Base-by-base conservation (phyloP, 2,113 vertebrate species). In the Indicator indicator region DNA sequence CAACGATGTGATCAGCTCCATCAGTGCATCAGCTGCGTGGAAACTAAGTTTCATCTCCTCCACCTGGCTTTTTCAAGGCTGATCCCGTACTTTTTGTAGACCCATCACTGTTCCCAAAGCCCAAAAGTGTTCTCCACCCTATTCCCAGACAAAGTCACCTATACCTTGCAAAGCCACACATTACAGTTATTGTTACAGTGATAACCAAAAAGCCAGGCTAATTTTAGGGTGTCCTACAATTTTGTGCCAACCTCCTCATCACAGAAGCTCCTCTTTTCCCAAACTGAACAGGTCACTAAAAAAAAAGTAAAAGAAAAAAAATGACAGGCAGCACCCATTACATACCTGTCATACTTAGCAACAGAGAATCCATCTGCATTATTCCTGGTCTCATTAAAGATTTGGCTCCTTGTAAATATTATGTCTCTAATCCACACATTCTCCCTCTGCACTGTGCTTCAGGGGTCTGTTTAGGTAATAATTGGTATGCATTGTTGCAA, bases 351-450 rank as follows among this genome's bases (percentile, higher is more conserved):
- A 86, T 56, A 93, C 83, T 94, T 93, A 96, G 87, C 77, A 86
- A 48, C 42, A 69, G 86, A 70, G 78, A 94, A 92, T 96, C 91
- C 84, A 86, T 87, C 90, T 80, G 92, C 79, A 95, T 94, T 95
- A 91, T 65, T 97, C 87, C 88, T 46, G 67, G 69, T 82, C 94
- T 96, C 83, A 80, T 93, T 96, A 95, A 88, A 89, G 68, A 90
- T 74, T 92, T 80, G 95, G 67, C 54, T 97, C 84, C 79, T 91
- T 72, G 92, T 96, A 96, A 97, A 97, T 86, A 95, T 87, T 79
- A 67, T 85, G 85, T 78, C 78, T 96, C 75, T 46, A 90, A 83
- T 93, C 87, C 80, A 89, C 79, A 83, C 81, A 5, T 85, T 93
- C 83, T 88, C 94, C 91, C 89, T 95, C 70, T 2, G 6, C 1